Percentiles rank a stretch among this genome's conserved stretches.
Conservation (phyloP, 2,888 invertebrate species). For the Cheilosia urbana region DNA sequence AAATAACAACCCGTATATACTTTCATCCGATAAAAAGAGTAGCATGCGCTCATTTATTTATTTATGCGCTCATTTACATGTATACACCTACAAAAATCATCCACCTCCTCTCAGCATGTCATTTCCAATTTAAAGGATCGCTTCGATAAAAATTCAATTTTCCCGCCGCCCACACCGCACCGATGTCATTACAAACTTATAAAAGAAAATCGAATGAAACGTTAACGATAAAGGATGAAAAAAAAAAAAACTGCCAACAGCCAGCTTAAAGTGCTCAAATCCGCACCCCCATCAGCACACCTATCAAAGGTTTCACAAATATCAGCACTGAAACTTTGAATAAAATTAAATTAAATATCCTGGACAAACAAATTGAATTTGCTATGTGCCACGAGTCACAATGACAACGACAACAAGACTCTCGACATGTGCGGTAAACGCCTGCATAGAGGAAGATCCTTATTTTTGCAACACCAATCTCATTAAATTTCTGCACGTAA, state of each 20-base stretch:
- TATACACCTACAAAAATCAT: constrained; percentile 31
- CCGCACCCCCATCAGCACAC: not conserved
- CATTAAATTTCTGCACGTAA: constrained; percentile 54
- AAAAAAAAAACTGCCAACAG: constrained; percentile 8
- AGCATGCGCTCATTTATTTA: constrained; percentile 44
- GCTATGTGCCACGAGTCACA: constrained; percentile 40
- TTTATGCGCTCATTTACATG: constrained; percentile 50
- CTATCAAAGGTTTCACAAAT: constrained; percentile 70
- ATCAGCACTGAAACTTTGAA: constrained; percentile 59
- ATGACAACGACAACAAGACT: constrained; percentile 10
- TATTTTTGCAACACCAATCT: constrained; percentile 41
- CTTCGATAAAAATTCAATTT: constrained; percentile 69
- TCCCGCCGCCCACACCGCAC: constrained; percentile 1
- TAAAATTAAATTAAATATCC: constrained; percentile 73
- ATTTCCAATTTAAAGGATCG: constrained; percentile 56
- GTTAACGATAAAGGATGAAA: constrained; percentile 45
- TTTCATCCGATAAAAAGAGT: constrained; percentile 8
- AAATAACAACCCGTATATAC: constrained; percentile 9
- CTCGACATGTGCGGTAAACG: constrained; percentile 33
- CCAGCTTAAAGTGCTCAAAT: not conserved
- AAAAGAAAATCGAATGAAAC: constrained; percentile 39
- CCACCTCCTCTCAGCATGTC: constrained; percentile 45
- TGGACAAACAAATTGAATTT: constrained; percentile 73
- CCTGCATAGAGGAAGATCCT: constrained; percentile 17
- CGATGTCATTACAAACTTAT: constrained; percentile 64